Percentiles rank a stretch among this genome's conserved stretches.
Conservation (phyloP, 2,888 invertebrate species). For the Oegoconia quadripuncta region DNA sequence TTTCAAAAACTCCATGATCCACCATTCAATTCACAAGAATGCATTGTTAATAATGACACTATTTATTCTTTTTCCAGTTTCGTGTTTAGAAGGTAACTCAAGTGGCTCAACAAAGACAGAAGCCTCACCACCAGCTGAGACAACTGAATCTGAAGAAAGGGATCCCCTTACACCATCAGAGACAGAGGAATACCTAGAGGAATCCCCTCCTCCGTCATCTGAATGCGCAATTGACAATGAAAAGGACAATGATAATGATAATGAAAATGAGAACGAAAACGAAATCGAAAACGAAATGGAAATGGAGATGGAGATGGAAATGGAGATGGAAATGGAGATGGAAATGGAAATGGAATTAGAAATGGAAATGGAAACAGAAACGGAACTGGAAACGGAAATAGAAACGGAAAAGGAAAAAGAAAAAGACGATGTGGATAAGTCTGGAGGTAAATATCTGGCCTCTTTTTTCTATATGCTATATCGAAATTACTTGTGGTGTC, state of each 20-base stretch:
- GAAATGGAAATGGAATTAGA: too few species aligned
- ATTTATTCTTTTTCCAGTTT: conserved; percentile 40
- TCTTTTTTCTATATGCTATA: too few species aligned
- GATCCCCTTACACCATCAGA: conserved; percentile 35
- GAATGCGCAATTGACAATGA: conserved; percentile 62
- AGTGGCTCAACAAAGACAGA: conserved; percentile 69
- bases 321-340: too few species aligned
- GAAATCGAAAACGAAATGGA: too few species aligned
- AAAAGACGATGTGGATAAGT: conserved; percentile 65
- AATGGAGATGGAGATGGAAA: too few species aligned
- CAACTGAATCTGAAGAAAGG: conserved; percentile 43
- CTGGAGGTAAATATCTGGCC: conserved; percentile 47
- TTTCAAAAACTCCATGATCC: too few species aligned
- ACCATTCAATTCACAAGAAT: too few species aligned
- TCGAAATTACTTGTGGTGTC: too few species aligned
- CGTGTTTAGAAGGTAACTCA: conserved; percentile 68
- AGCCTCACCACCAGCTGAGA: conserved; percentile 45
- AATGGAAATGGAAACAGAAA: too few species aligned
- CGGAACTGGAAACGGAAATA: too few species aligned
- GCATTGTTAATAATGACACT: conserved; percentile 1
- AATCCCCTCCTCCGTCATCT: conserved; percentile 52
- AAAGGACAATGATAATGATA: conserved; percentile 66
- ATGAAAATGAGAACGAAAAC: too few species aligned
- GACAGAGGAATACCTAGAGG: conserved; percentile 39
- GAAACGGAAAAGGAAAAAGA: conserved; percentile 73